Evolutionary conservation across 2,797 vertebrate species (phyloP), one percentile per base, ranked within the genome.

Genomic region (Diglossa cyanea): DNA sequence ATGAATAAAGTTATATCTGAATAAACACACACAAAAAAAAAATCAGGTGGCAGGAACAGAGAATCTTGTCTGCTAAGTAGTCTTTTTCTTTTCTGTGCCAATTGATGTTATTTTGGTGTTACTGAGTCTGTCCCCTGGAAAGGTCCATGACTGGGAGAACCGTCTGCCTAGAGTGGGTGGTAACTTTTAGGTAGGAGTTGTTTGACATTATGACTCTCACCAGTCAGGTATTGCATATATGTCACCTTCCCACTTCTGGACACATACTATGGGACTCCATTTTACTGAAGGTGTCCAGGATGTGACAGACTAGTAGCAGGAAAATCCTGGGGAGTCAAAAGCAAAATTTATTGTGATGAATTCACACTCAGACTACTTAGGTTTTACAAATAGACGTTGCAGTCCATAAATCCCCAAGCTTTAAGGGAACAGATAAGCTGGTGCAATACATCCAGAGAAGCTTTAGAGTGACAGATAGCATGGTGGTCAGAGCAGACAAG

Each of bases 351-450:
- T 71, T 83, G 84, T 88, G 93, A 94, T 51, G 57, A 92, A 94
- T 79, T 75, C 35, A 31, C 55, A 25, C 62, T 39, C 61, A 47
- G 28, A 65, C 33, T 75, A n/a, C 20, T 40, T 58, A 79, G 65
- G 51, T 88, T 94, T 96, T 95, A 91, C 86, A 94, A 89, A 96
- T 33, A 83, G 95, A 54, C 80, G 92, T 88, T 65, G 39, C 58
- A 95, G 91, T 62, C 44, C 67, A 91, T 96, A 96, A 97, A 96
- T 96, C 94, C 80, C 6, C 14, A 13, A 24, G 66, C 79, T 96
- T 91, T 90, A 78, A 71, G 70, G 90, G 54, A 57, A 24, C 42
- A 93, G 94, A 91, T 89, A 88, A 92, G 48, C 48, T 82, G 5
- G 25, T 72, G 68, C 72, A 93, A 75, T 89, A 61, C 24, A 80